These are phyloP conservation scores for Catharus minimus DNA, from an alignment of 2,113 vertebrate genomes.

Conservation along the genomic window DNA sequence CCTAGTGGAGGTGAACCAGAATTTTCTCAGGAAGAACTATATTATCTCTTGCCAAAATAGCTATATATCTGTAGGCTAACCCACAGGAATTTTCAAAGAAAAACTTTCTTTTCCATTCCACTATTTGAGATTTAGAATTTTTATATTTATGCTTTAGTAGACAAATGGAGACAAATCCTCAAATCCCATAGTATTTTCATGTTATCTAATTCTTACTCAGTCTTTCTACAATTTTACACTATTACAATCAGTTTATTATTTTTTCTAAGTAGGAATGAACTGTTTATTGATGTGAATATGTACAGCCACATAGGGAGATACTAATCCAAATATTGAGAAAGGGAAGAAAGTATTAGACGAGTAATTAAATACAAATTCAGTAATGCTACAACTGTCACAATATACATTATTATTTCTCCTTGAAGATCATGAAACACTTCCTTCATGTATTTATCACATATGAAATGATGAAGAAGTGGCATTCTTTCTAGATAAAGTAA, in stretches of 20 bases:
- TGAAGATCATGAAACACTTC: background rate
- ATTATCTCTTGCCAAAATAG: background rate
- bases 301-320: background rate
- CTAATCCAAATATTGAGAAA: constrained; percentile 46
- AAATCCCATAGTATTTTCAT: constrained; percentile 23
- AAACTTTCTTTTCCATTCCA: background rate
- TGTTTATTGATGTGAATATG: background rate
- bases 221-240: background rate
- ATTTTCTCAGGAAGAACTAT: background rate
- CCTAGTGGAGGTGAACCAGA: background rate
- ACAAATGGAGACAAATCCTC: constrained; percentile 17
- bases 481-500: background rate
- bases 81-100: background rate
- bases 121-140: background rate
- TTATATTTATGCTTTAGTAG: background rate
- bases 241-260: constrained; percentile 29
- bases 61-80: background rate
- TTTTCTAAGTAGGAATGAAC: constrained; percentile 21
- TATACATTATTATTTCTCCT: constrained; percentile 13
- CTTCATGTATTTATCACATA: background rate
- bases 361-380: constrained; percentile 37
- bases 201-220: background rate
- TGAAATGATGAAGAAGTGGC: background rate
- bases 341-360: background rate
- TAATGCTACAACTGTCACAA: background rate